Evolutionary conservation across 1,140 invertebrate species (phyloP), one percentile per base, ranked within the genome.

Genomic region (Drosophila neocordata): DNA sequence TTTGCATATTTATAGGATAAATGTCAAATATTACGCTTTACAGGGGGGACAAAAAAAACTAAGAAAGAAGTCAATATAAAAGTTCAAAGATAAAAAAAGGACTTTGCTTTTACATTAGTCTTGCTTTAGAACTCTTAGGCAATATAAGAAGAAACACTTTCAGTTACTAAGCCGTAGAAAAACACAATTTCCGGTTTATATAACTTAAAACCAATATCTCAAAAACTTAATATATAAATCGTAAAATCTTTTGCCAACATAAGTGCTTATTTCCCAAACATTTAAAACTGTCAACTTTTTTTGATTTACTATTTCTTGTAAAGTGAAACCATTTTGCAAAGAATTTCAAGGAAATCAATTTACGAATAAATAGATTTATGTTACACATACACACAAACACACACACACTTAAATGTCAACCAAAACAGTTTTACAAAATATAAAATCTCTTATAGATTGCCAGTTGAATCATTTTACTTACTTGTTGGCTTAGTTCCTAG

Each of bases 401-500:
- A 56, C 44, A 13, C 24, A 34, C 15, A 56, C n/a, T n/a, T 37
- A 34, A 44, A 72, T 24, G 34, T 52, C 18, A 60, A 61, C 18
- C 34, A 15, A 37, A 59, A 65, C 20, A 15, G 15, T 18, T 15
- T 24, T 34, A 22, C 38, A 41, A 12, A 15, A 63, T n/a, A 52
- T 56, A 31, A 9, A 51, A 11, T 44, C 52, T n/a, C 22, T 6
- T 8, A 51, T 55, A 57, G 15, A 66, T 52, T 41, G 37, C 48
- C 6, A 13, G 15, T 64, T 13, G 15, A 24, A 41, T 44, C 27
- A 44, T n/a, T 24, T 34, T 79, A 91, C 89, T 91, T 84, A 91
- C 89, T 87, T 89, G 72, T 91, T 79, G 85, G 72, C 71, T 89
- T 72, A 69, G 75, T 77, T 70, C 65, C 76, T 78, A 84, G 75